These are phyloP conservation scores for Spodoptera exigua DNA, from an alignment of 2,888 invertebrate species.

Conservation along the genomic window DNA sequence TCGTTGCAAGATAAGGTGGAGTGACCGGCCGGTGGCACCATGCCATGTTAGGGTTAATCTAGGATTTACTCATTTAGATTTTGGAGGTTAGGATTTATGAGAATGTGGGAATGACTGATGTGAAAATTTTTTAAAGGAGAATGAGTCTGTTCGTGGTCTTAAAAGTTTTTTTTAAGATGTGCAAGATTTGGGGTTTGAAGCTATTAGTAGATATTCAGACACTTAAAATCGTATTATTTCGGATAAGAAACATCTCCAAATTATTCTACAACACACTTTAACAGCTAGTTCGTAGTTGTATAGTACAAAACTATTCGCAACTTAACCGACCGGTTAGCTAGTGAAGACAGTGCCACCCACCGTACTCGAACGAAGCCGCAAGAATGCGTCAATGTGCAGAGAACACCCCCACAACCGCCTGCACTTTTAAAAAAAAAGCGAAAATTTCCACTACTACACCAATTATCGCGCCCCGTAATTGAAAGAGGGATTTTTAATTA, in stretches of 20 bases:
- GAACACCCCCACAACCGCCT: slow-evolving; percentile 66
- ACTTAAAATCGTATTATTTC: too few species aligned
- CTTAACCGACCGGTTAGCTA: slow-evolving; percentile 5
- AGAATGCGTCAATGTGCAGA: slow-evolving; percentile 83
- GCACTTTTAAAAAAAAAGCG: slow-evolving; percentile 56
- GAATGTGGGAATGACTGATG: too few species aligned
- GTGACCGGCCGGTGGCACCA: slow-evolving; percentile 37
- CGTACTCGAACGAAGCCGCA: slow-evolving; percentile 80
- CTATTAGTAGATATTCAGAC: too few species aligned
- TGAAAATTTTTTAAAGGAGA: too few species aligned
- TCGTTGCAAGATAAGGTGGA: slow-evolving; percentile 50
- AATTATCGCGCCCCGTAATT: slow-evolving; percentile 49
- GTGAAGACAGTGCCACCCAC: slow-evolving; percentile 58
- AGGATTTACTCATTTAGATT: slow-evolving; percentile 1
- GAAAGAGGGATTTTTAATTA: slow-evolving; percentile 54
- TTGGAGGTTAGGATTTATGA: neutral
- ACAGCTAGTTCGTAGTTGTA: too few species aligned
- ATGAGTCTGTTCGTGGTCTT: too few species aligned
- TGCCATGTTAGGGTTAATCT: slow-evolving; percentile 11
- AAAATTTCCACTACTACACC: slow-evolving; percentile 48
- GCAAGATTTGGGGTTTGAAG: too few species aligned
- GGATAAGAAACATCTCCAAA: too few species aligned
- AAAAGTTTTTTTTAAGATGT: too few species aligned
- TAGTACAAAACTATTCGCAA: neutral
- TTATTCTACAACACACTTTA: too few species aligned